Evolutionary conservation across 2,888 invertebrate genomes (phyloP).

Genomic region (Cheilosia pagana): DNA sequence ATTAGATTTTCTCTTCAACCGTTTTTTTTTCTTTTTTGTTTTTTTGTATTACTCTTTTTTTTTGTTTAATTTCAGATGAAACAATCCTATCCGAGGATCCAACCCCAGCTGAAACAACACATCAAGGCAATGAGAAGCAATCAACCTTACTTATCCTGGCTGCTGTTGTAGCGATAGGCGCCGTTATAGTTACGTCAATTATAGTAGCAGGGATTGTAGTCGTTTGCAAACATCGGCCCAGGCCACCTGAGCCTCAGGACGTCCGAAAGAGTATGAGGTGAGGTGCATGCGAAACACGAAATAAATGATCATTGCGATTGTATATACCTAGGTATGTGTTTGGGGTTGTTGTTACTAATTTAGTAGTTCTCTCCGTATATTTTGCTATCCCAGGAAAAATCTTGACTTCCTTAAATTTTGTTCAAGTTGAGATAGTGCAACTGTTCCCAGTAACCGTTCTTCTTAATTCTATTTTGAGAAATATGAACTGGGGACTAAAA

Average conservation of each 20-base stretch:
- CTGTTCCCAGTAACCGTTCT: conserved; percentile 29
- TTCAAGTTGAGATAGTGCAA: not conserved
- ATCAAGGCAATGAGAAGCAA: conserved; percentile 83
- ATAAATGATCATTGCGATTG: conserved; percentile 37
- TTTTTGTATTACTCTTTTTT: conserved; percentile 41
- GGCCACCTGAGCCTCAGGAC: conserved; percentile 84
- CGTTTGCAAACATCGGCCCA: conserved; percentile 83
- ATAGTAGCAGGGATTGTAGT: conserved; percentile 84
- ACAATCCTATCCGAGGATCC: conserved; percentile 84
- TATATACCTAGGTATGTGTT: conserved; percentile 7
- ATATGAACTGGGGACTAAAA: conserved; percentile 18
- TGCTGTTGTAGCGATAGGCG: conserved; percentile 83
- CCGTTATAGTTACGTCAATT: conserved; percentile 84
- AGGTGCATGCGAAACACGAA: conserved; percentile 75
- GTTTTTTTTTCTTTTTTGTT: conserved; percentile 40
- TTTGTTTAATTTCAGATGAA: conserved; percentile 80
- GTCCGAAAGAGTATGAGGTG: conserved; percentile 84
- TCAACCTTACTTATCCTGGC: conserved; percentile 83
- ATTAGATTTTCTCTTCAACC: conserved; percentile 67
- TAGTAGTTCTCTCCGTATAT: conserved; percentile 32
- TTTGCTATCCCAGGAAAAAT: not conserved
- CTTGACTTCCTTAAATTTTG: conserved; percentile 28
- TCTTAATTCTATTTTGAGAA: conserved; percentile 33
- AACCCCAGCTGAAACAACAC: conserved; percentile 84
- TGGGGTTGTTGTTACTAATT: conserved; percentile 8